Evolutionary conservation across 2,797 vertebrate genomes (phyloP), one percentile per base, ranked within the genome.

Genomic region (Philypnodon macrostomus): DNA sequence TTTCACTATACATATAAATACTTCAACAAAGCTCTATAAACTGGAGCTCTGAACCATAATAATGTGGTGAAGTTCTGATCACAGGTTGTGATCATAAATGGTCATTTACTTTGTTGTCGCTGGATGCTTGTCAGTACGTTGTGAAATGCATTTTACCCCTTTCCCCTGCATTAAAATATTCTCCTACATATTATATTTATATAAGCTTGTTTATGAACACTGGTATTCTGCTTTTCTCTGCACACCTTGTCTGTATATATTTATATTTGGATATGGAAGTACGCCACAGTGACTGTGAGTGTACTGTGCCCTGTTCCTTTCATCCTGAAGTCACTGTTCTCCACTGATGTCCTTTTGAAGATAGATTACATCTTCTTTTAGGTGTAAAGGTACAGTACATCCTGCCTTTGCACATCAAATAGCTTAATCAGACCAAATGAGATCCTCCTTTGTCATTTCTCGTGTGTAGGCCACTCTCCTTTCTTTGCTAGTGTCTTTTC

Each of bases 341-440:
- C 30, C 53, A 50, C 60, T 57, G 59, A 71, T 75, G 58, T 67
- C 40, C 71, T 70, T 85, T 81, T 86, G 72, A 84, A 78, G 67
- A 42, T 57, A 67, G 55, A 83, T 84, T 73, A 75, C 77, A 77
- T 80, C 75, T 73, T 79, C 67, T 84, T 84, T 84, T 64, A 70
- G 73, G 67, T 78, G 70, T 64, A 69, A 79, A 75, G 70, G 70
- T 70, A 74, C 73, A 64, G 41, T 45, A 68, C 63, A 75, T 54
- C 69, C 39, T 78, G 64, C 63, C 68, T 73, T 76, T 69, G 66
- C 74, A 76, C 72, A 81, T 80, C 69, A 78, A 70, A 80, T 71
- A 64, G 46, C 58, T 60, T 40, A 62, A 70, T 74, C 57, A 65
- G 26, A 64, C 55, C 60, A 70, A 73, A 70, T 70, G 24, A 49